Base-by-base conservation (phyloP, 2,888 invertebrate genomes). In the Leucoptera coffeella region DNA sequence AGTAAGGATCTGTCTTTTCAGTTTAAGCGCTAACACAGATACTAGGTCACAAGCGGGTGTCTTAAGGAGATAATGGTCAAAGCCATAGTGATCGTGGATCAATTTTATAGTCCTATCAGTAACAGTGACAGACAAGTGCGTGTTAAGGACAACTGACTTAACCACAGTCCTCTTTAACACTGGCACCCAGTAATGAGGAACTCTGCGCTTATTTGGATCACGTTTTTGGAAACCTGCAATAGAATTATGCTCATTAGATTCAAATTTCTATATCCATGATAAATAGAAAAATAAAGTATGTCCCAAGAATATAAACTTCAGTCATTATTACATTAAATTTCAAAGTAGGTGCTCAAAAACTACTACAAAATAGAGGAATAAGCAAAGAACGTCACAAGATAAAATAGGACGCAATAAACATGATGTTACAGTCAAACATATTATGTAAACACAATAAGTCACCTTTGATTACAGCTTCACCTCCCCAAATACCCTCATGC, bases 41-140 rank as follows among this genome's bases (percentile, higher is more conserved):
- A 80, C 80, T 29, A 99, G 67, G 60, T 99, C 95, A 52, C 91
- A 88, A 8, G 96, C 93, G 32, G 83, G 82, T 8, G 92, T 93
- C 82, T 92, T 85, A 12, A 99, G 73, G 42, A 99, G 69, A 59
- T 99, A 99, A 53, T 86, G 82, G 64, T 99, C 99, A 43, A 99
- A 87, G 6, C 99, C 97, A 62, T 84, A 85, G 45, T 86, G 77
- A 36, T 90, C 79, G 60, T 96, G 86, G 35, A 99, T 92, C 35
- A 92, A 72, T 38, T 77, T 71, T 28, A 94, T 73, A 1, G 94
- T 82, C 38, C 94, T 74, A 29, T 82, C 75, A 5, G 99, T 99
- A 1, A 95, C 82, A 4, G 82, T 75, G 1, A 92, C 78, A 2
- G 81, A 79, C 45, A 95, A 78, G 48, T 90, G 80, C 35, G 83